Conservation (phyloP, 1,140 invertebrate genomes). For the Catajapyx aquilonaris region DNA sequence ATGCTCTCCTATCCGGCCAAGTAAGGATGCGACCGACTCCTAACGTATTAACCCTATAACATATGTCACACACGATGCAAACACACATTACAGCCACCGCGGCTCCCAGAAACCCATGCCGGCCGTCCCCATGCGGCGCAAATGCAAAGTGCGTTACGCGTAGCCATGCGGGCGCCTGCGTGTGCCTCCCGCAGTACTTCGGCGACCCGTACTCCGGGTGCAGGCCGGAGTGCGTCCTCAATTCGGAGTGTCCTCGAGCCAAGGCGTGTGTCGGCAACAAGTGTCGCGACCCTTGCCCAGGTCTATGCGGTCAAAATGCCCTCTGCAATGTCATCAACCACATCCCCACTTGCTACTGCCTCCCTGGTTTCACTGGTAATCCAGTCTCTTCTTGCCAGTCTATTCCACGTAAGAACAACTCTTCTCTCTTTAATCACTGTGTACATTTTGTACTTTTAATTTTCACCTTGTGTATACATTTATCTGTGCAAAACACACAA, state of each 20-base stretch:
- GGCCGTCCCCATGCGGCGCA: conserved; percentile 21
- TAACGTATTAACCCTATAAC: not conserved
- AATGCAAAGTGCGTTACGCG: conserved; percentile 16
- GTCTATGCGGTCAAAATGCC: conserved; percentile 44
- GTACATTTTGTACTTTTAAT: too few relatives aligned
- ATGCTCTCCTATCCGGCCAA: too few relatives aligned
- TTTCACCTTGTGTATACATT: too few relatives aligned
- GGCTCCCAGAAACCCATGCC: conserved; percentile 13
- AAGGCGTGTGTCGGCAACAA: conserved; percentile 50
- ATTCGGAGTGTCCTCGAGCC: conserved; percentile 44
- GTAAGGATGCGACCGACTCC: too few relatives aligned
- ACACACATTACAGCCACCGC: conserved; percentile 16
- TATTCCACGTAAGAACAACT: conserved; percentile 27
- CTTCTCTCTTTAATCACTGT: too few relatives aligned
- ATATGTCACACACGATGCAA: not conserved
- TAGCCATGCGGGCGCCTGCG: conserved; percentile 38
- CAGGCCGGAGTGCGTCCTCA: too few relatives aligned
- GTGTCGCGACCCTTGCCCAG: conserved; percentile 49
- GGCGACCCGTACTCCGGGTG: conserved; percentile 54
- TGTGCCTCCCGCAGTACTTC: conserved; percentile 52
- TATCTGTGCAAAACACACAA: too few relatives aligned
- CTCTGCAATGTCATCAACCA: conserved; percentile 45
- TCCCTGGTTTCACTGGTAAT: conserved; percentile 53
- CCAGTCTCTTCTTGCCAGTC: conserved; percentile 33
- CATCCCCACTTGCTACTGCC: conserved; percentile 45